Evolutionary conservation across 2,113 vertebrate species (phyloP).

Genomic region (Crotophaga sulcirostris): DNA sequence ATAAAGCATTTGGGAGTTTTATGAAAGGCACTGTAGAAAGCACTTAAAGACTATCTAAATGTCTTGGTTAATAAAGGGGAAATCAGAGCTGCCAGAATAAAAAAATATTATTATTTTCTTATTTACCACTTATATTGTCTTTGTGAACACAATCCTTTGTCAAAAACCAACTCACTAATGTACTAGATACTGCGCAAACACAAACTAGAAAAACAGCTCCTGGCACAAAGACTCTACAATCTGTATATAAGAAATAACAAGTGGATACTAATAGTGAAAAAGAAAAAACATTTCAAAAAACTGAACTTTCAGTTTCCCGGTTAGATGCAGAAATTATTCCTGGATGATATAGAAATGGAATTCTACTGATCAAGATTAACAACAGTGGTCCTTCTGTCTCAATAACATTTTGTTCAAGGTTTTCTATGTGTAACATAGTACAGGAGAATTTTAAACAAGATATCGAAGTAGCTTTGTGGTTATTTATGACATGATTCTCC

Average conservation of each 20-base stretch:
- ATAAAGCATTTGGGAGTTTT: neutral
- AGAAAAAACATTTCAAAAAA: neutral
- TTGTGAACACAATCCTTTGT: neutral
- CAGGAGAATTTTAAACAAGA: neutral
- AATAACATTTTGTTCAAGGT: neutral
- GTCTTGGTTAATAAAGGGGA: neutral
- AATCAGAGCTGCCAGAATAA: neutral
- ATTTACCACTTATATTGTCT: neutral
- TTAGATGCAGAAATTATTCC: neutral
- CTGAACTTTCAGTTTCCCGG: neutral
- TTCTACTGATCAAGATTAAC: neutral
- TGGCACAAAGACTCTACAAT: neutral
- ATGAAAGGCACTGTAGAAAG: neutral
- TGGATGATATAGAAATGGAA: neutral
- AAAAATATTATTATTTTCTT: neutral
- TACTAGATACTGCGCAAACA: neutral
- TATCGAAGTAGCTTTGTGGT: neutral
- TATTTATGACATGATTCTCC: neutral
- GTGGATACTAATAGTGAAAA: neutral
- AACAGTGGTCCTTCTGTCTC: neutral
- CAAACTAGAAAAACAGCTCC: neutral
- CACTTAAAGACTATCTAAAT: neutral
- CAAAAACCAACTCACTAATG: neutral
- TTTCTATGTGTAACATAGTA: neutral
- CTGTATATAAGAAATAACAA: neutral